Evolutionary conservation across 2,113 vertebrate genomes (phyloP), one percentile per base, ranked within the genome.

Genomic region (Planiliza haematocheilus): DNA sequence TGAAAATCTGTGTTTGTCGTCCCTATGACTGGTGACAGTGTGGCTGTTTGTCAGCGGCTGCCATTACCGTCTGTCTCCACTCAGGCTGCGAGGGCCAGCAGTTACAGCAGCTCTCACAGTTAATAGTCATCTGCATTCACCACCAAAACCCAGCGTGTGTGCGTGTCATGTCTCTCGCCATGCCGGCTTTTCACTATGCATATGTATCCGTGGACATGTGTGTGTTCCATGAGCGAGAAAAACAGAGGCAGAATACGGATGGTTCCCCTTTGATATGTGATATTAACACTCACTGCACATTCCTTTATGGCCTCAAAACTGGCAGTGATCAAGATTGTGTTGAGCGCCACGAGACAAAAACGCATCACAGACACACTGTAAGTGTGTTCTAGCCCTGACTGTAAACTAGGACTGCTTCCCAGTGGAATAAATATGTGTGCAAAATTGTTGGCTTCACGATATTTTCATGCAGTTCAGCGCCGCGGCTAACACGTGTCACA

Each of bases 1-100:
- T 61, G 62, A 79, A 81, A 86, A 80, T 81, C 68, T 49, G 34
- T 14, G 36, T 65, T 62, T 82, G 53, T 70, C 70, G 78, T 83
- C 70, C 79, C 70, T 56, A 66, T 58, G 74, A 81, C 67, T 53
- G 64, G 70, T 71, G 82, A 76, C 67, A 48, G 69, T 36, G 56
- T 9, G 60, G 76, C 51, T 58, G 59, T 78, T 53, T 62, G 79
- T 75, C 66, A 79, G 60, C 12, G 36, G 52, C 59, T 62, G 68
- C 71, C 66, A 63, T 78, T 62, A 77, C 64, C 36, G 62, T 7
- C 61, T 20, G 2, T 62, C 37, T 62, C 36, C 45, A 38, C 59
- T 48, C 50, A 5, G 39, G 17, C 45, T 36, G 11, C 17, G 67
- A 52, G 37, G n/a, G 10, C 62, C 66, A 51, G 53, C 21, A 77